Conservation (phyloP, 2,113 vertebrate genomes). For the Falcunculus frontatus region DNA sequence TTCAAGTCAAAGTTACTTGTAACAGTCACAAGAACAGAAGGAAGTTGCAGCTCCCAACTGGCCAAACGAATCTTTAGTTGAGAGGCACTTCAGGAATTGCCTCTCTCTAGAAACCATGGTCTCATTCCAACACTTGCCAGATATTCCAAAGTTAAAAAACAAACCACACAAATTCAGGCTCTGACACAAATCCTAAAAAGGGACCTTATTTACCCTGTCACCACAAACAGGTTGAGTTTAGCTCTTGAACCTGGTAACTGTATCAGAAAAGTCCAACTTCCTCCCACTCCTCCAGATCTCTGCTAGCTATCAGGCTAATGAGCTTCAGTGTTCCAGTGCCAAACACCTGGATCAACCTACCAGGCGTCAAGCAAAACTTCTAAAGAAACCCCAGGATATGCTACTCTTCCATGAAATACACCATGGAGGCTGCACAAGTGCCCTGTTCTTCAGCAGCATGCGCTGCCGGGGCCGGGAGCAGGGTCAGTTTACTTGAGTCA, state of each 20-base stretch:
- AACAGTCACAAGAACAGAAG: neutral
- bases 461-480: neutral
- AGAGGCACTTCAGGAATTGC: neutral
- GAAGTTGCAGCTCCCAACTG: neutral
- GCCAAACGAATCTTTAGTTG: neutral
- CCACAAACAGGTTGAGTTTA: neutral
- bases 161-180: neutral
- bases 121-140: neutral
- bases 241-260: neutral
- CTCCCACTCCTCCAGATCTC: neutral
- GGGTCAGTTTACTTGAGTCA: neutral
- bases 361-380: neutral
- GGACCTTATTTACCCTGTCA: neutral
- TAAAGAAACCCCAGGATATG: accelerated
- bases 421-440: neutral
- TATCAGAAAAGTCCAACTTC: neutral
- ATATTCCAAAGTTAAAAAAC: neutral
- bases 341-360: neutral
- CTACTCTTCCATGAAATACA: accelerated
- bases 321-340: neutral
- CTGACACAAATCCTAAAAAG: neutral
- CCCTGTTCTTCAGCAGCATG: neutral
- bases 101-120: neutral
- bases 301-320: accelerated
- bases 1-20: neutral